These are phyloP conservation scores for Tachypleus tridentatus DNA, from an alignment of 1,140 invertebrate genomes.

Conservation along the genomic window DNA sequence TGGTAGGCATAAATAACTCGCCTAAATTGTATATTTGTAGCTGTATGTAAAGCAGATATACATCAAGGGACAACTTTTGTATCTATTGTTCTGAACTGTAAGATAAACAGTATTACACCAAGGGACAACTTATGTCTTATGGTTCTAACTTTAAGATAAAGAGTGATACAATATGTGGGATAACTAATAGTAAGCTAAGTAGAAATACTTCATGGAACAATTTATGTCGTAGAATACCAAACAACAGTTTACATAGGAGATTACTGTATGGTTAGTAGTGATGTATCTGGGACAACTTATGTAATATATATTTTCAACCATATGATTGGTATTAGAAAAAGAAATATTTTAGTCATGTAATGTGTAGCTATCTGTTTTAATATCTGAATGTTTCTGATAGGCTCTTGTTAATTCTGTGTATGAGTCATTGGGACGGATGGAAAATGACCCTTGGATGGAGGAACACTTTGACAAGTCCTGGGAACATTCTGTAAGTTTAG, in stretches of 20 bases:
- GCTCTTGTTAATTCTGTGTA: slow-evolving; percentile 22
- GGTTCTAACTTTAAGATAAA: no score
- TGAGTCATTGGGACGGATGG: slow-evolving; percentile 24
- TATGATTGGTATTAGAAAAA: no score
- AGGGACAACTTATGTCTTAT: no score
- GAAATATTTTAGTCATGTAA: no score
- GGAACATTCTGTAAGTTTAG: slow-evolving; percentile 26
- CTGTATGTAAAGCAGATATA: no score
- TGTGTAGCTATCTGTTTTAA: no score
- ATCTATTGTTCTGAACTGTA: slow-evolving; percentile 26
- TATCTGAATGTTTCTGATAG: slow-evolving; percentile 5
- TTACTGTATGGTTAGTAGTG: no score
- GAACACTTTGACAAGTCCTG: slow-evolving; percentile 24
- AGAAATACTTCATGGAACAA: slow-evolving; percentile 11
- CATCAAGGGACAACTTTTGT: slow-evolving; percentile 22
- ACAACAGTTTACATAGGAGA: slow-evolving; percentile 22
- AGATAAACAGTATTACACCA: slow-evolving; percentile 13
- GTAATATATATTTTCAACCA: neutral
- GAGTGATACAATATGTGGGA: no score
- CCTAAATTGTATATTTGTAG: no score
- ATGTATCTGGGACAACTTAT: no score
- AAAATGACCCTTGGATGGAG: slow-evolving; percentile 21
- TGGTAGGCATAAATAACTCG: no score
- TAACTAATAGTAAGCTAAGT: no score
- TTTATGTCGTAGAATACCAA: slow-evolving; percentile 26